Percentiles rank a stretch among this genome's conserved stretches.
Conservation (phyloP, 1,140 invertebrate genomes). For the Anastrepha obliqua region DNA sequence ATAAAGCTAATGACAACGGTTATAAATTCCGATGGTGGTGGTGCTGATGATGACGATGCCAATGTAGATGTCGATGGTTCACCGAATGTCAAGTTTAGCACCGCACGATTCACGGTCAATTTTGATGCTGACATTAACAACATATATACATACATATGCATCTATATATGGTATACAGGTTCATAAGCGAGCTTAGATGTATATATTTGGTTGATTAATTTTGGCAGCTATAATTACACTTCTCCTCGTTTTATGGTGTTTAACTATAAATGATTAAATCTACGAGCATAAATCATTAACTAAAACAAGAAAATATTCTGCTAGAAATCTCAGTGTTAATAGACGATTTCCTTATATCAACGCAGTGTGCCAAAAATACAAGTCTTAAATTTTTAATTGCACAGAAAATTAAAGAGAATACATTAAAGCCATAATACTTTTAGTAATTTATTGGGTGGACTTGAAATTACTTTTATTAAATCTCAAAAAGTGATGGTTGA, state of each 20-base stretch:
- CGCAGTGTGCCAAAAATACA: no score
- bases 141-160: not conserved
- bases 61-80: not conserved
- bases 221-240: not conserved
- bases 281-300: not conserved
- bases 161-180: not conserved
- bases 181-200: not conserved
- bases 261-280: slow-evolving; percentile 4
- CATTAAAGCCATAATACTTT: no score
- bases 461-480: no score
- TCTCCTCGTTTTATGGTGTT: not conserved
- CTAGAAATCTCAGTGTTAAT: not conserved
- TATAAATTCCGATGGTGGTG: not conserved
- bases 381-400: no score
- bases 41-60: not conserved
- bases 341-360: no score
- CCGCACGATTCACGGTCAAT: slow-evolving; percentile 32
- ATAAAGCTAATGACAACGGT: not conserved
- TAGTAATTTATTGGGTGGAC: no score
- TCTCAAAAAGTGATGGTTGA: no score
- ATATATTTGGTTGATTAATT: no score
- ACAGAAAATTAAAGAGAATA: no score
- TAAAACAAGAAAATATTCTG: not conserved
- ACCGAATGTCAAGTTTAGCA: slow-evolving; percentile 30
- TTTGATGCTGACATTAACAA: not conserved